Base-by-base conservation (phyloP, 2,797 vertebrate genomes). In the Notolepis coatsorum region DNA sequence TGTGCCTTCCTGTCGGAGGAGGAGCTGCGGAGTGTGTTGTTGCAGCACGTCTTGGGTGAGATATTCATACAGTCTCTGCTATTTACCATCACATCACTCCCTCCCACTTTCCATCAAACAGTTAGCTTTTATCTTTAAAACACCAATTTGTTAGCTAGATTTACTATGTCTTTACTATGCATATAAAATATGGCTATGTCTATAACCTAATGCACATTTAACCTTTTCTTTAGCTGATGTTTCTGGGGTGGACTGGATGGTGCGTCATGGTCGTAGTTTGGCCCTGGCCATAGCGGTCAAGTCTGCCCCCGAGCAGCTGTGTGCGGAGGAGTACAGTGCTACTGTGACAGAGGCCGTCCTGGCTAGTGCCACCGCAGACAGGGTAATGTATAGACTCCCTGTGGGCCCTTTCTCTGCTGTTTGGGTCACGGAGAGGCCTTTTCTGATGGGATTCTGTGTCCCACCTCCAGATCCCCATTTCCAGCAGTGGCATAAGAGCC, bases 191-290 rank as follows among this genome's bases (percentile, higher is more conserved):
- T n/a, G n/a, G n/a, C n/a, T n/a, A n/a, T n/a, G n/a, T n/a, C n/a
- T 7, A 8, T 17, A 31, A 33, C 1, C 15, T 50, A 10, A 31
- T 24, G 10, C 2, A 17, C 5, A n/a, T 12, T 17, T 12, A 35
- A 8, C 20, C 27, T 13, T 62, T 23, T 33, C 39, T 72, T 12
- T 51, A 98, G 97, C 97, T 39, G 97, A 98, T 0, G 57, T 96
- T 55, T 97, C 96, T 0, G 97, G 96, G 42, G 94, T 99, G 12
- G 97, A 99, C 90, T 99, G 98, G 98, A 99, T 99, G 97, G 96
- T 98, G 79, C 94, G 97, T 62, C 97, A 99, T 0, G 97, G 98
- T 1, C 95, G 97, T 1, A 97, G 97, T 88, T 75, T 99, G 88
- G 96, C 98, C 0, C 91, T 99, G 42, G 94, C 96, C 0, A 95